These are phyloP conservation scores for Antennarius striatus DNA, from an alignment of 2,113 vertebrate genomes.

Conservation along the genomic window DNA sequence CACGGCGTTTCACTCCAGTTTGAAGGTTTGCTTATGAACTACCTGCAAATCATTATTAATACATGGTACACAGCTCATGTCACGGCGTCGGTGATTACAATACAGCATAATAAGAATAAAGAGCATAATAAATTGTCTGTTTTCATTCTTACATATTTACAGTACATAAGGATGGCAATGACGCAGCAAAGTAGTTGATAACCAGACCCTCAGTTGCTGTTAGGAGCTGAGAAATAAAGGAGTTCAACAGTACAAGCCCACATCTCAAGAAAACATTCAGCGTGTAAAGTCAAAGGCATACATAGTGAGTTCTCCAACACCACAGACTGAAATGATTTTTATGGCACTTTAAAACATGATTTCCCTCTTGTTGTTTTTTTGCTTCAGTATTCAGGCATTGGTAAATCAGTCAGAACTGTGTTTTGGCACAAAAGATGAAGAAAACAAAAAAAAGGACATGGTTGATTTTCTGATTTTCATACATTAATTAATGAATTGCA, in stretches of 20 bases:
- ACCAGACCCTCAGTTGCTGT: constrained; percentile 50
- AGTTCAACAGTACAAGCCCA: constrained; percentile 54
- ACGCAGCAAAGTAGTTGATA: constrained; percentile 38
- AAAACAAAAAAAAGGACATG: constrained; percentile 19
- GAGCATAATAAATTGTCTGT: constrained; percentile 37
- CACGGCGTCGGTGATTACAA: constrained; percentile 40
- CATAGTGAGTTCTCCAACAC: constrained; percentile 39
- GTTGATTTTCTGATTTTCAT: constrained; percentile 27
- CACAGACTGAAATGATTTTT: constrained; percentile 53
- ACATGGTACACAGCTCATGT: constrained; percentile 43
- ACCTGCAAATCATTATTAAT: constrained; percentile 27
- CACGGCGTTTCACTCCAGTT: constrained; percentile 41
- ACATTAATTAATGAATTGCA: constrained; percentile 27
- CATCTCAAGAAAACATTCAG: constrained; percentile 63
- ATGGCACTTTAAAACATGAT: constrained; percentile 70
- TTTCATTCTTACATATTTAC: constrained; percentile 61
- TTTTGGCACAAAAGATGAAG: constrained; percentile 29
- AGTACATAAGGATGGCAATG: constrained; percentile 17
- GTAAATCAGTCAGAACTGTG: constrained; percentile 39
- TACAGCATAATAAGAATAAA: constrained; percentile 37
- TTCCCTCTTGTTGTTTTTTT: constrained; percentile 42
- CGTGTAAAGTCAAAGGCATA: constrained; percentile 64
- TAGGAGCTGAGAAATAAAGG: constrained; percentile 28
- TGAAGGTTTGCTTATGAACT: constrained; percentile 62
- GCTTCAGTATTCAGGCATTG: constrained; percentile 63